Evolutionary conservation across 2,888 invertebrate genomes (phyloP), one percentile per base, ranked within the genome.

Genomic region (Hyalella azteca): DNA sequence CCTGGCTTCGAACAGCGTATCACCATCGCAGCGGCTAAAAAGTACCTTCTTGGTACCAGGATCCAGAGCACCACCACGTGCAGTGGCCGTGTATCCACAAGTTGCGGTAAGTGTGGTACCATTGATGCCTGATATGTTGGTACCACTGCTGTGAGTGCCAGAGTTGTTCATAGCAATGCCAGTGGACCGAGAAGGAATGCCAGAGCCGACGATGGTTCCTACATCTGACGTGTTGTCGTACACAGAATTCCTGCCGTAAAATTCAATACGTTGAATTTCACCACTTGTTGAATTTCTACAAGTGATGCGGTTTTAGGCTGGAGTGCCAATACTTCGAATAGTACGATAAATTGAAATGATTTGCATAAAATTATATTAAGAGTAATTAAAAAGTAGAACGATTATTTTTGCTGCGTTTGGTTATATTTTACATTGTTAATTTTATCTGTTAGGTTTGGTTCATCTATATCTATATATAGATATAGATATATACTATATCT

Each of bases 151-250:
- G 80, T 76, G 50, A 66, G 54, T 80, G 48, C 45, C 45, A n/a
- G n/a, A n/a, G 29, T 29, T 54, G 26, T 54, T 26, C 26, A 9
- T 22, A 1, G 50, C 49, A 36, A 32, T 77, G 39, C 50, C 77
- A 2, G 48, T 32, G 26, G 49, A 32, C 36, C 26, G 48, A 50
- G 50, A 15, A 29, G 50, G 22, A 50, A 32, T 49, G 45, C 26
- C n/a, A 19, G 73, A 22, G 7, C 29, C 32, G 19, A 32, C 22
- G 59, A 73, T 79, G 78, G 36, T 48, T 77, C 49, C 77, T 73
- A n/a, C 36, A 3, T 82, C 83, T 15, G 78, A 79, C 3, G 83
- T 73, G 39, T 83, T 83, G 49, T 83, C 83, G 60, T 83, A 83
- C 45, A 83, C 81, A 22, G 83, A 83, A 22, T 81, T 81, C 29